Conservation (phyloP, 2,113 vertebrate species). For the Oryzias curvinotus region DNA sequence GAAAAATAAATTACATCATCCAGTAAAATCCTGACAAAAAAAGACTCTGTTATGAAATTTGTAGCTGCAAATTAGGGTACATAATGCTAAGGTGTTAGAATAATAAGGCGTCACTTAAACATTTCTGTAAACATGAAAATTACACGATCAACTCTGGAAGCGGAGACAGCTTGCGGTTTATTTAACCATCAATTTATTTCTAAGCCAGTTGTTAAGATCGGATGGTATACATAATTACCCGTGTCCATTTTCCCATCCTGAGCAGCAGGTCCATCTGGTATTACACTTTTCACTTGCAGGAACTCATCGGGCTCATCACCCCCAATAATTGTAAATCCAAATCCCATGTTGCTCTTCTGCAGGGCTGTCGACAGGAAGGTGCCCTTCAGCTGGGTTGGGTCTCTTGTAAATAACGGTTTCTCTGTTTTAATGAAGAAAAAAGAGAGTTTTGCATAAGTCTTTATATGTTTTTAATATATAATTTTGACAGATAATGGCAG, state of each 20-base stretch:
- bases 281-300: constrained; percentile 98
- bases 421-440: constrained; percentile 71
- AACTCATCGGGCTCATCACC: constrained; percentile 98
- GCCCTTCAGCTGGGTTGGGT: constrained; percentile 96
- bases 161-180: neutral
- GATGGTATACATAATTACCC: constrained; percentile 73
- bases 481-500: neutral
- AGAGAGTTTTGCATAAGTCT: neutral
- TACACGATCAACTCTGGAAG: constrained; percentile 16
- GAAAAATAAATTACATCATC: too few relatives aligned
- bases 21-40: constrained; percentile 5
- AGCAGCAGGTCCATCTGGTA: constrained; percentile 95
- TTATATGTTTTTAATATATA: neutral
- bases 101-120: constrained; percentile 29
- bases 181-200: constrained; percentile 3
- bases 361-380: constrained; percentile 94
- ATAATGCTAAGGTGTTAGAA: constrained; percentile 28
- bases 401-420: constrained; percentile 96
- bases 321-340: constrained; percentile 99
- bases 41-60: constrained; percentile 11
- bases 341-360: constrained; percentile 99
- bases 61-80: constrained; percentile 21
- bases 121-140: constrained; percentile 20
- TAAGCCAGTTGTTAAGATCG: constrained; percentile 11
- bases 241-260: constrained; percentile 99